These are phyloP conservation scores for Phragmatobia fuliginosa DNA, from an alignment of 2,888 invertebrate species.

Conservation along the genomic window DNA sequence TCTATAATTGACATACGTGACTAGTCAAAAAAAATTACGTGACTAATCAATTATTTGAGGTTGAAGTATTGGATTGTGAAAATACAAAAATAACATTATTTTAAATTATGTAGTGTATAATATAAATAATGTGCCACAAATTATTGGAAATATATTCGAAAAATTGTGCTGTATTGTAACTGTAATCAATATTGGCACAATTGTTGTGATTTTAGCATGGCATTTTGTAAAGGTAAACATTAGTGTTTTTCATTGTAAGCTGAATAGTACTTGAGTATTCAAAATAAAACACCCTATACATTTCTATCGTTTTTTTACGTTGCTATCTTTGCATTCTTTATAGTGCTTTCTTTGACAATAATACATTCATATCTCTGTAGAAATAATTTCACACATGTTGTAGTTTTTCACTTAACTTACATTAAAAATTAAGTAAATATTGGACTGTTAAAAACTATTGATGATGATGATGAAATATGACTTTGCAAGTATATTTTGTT, in stretches of 20 bases:
- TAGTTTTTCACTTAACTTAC: too few relatives aligned
- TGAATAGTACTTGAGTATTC: background rate
- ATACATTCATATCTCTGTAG: background rate
- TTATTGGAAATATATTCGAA: background rate
- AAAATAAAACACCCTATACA: background rate
- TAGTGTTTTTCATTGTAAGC: background rate
- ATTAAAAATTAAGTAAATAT: too few relatives aligned
- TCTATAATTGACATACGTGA: background rate
- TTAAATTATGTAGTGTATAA: slow-evolving; percentile 19
- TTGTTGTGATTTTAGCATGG: background rate
- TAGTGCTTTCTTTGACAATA: background rate
- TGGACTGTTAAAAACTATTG: too few relatives aligned
- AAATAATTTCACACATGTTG: too few relatives aligned
- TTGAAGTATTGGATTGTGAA: slow-evolving; percentile 18
- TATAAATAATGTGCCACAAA: slow-evolving; percentile 1
- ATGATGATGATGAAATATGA: too few relatives aligned
- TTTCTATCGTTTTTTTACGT: background rate
- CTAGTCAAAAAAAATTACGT: slow-evolving; percentile 1
- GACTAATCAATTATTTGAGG: background rate
- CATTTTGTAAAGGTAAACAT: background rate
- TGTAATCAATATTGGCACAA: background rate
- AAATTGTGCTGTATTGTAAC: background rate
- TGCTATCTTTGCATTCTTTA: background rate
- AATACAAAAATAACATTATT: slow-evolving; percentile 22
- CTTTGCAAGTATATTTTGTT: too few relatives aligned